Evolutionary conservation across 2,888 invertebrate genomes (phyloP).

Genomic region (Thereva nobilitata): DNA sequence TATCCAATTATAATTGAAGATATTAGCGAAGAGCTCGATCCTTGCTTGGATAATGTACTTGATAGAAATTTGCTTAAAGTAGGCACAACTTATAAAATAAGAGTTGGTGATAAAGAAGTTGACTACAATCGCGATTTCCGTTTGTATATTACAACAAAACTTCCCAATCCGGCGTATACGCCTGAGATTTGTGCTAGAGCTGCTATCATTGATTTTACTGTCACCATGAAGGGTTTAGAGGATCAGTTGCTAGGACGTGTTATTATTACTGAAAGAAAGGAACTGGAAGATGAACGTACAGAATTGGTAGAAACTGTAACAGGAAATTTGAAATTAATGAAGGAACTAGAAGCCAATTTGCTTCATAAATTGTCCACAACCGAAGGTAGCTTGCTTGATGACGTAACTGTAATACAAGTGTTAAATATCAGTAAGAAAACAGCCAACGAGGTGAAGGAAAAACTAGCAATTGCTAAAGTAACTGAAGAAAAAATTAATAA

Average conservation of each 20-base stretch:
- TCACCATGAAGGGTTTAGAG: slow-evolving; percentile 87
- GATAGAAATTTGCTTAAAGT: slow-evolving; percentile 87
- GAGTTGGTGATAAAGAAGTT: slow-evolving; percentile 85
- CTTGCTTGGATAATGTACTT: slow-evolving; percentile 80
- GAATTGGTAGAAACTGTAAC: slow-evolving; percentile 81
- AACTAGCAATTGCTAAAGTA: slow-evolving; percentile 75
- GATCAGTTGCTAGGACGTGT: slow-evolving; percentile 84
- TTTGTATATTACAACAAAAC: slow-evolving; percentile 83
- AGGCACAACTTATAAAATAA: slow-evolving; percentile 79
- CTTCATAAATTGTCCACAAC: slow-evolving; percentile 84
- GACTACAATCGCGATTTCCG: slow-evolving; percentile 73
- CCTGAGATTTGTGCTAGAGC: slow-evolving; percentile 85
- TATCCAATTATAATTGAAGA: slow-evolving; percentile 83
- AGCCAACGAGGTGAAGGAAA: slow-evolving; percentile 80
- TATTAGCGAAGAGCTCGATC: slow-evolving; percentile 83
- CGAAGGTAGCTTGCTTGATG: slow-evolving; percentile 83
- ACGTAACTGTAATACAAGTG: slow-evolving; percentile 81
- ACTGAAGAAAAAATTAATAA: slow-evolving; percentile 83
- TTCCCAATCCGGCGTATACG: slow-evolving; percentile 85
- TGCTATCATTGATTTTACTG: slow-evolving; percentile 88
- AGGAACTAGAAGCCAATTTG: slow-evolving; percentile 81
- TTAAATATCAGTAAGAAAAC: slow-evolving; percentile 79
- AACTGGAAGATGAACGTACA: slow-evolving; percentile 81
- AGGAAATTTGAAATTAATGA: slow-evolving; percentile 79
- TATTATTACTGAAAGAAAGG: slow-evolving; percentile 80